Evolutionary conservation across 37 sponge, comb jelly and placozoan species (phyloP).

Genomic region (Agelas oroides): DNA sequence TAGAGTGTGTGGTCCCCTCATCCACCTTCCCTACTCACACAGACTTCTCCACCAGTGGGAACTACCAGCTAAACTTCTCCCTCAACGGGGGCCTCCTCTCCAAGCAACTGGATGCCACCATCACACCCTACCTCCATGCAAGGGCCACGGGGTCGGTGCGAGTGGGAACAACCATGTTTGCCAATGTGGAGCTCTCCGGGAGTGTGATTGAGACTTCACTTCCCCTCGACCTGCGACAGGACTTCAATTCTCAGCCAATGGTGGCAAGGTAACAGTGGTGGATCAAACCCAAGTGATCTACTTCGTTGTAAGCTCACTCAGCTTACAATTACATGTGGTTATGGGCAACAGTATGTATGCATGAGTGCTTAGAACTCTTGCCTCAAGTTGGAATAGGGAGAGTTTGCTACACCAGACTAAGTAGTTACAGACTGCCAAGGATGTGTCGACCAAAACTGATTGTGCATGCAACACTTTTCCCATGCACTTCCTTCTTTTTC

Average conservation of each 20-base stretch:
- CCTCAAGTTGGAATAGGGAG: too few relatives aligned
- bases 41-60: conserved; percentile 67
- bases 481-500: too few relatives aligned
- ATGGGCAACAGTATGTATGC: conserved; percentile 1
- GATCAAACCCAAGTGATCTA: too few relatives aligned
- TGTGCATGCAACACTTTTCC: too few relatives aligned
- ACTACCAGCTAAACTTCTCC: conserved; percentile 53
- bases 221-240: conserved; percentile 44
- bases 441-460: too few relatives aligned
- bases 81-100: conserved; percentile 46
- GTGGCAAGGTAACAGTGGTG: conserved; percentile 76
- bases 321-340: too few relatives aligned
- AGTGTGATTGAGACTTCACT: conserved; percentile 52
- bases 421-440: neutral
- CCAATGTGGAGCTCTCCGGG: conserved; percentile 53
- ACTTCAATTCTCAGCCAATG: conserved; percentile 63
- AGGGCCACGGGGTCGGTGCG: conserved; percentile 49
- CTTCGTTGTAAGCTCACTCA: too few relatives aligned
- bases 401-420: too few relatives aligned
- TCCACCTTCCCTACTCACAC: neutral
- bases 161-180: conserved; percentile 51
- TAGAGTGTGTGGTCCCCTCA: too few relatives aligned
- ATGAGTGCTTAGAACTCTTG: too few relatives aligned
- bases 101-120: conserved; percentile 2
- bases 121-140: conserved; percentile 32